A percentile compares a stretch with the other conserved stretches of the same genome.
phyloP scores from a whole-genome alignment of 92 coral and sea anemone species.

The Palythoa heliodiscus region DNA sequence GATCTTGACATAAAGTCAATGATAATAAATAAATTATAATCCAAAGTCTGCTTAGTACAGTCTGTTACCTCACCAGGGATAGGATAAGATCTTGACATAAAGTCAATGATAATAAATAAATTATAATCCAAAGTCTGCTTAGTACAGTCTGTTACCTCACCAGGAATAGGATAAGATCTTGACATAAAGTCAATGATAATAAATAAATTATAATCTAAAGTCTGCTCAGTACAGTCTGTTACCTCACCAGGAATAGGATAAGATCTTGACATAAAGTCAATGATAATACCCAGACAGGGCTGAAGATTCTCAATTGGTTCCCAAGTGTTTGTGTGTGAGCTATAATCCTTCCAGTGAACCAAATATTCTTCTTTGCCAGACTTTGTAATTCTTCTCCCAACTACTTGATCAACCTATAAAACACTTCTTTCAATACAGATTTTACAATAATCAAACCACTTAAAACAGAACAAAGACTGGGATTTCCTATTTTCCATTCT shows the following conservation, averaged over 20 bases:
- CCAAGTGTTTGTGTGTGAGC: constrained; percentile 84
- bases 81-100: too few species aligned
- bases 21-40: neutral
- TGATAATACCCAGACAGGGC: constrained; percentile 63
- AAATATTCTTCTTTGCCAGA: constrained; percentile 88
- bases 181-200: constrained; percentile 76
- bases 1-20: too few species aligned
- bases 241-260: constrained; percentile 96
- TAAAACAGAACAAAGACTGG: too few species aligned
- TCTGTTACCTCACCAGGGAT: constrained; percentile 83
- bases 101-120: too few species aligned
- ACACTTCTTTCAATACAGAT: neutral
- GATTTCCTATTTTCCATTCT: too few species aligned
- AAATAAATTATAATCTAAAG: neutral
- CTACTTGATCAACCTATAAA: constrained; percentile 78
- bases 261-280: constrained; percentile 81
- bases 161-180: constrained; percentile 90
- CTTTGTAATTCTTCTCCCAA: constrained; percentile 85
- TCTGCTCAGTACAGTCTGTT: neutral
- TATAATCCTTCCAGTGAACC: constrained; percentile 95
- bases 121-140: neutral
- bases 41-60: neutral
- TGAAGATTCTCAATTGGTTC: constrained; percentile 88
- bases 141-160: constrained; percentile 41
- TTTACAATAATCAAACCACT: neutral